Evolutionary conservation across 2,888 invertebrate genomes (phyloP), one percentile per base, ranked within the genome.

Genomic region (Hirtodrosophila cameraria): DNA sequence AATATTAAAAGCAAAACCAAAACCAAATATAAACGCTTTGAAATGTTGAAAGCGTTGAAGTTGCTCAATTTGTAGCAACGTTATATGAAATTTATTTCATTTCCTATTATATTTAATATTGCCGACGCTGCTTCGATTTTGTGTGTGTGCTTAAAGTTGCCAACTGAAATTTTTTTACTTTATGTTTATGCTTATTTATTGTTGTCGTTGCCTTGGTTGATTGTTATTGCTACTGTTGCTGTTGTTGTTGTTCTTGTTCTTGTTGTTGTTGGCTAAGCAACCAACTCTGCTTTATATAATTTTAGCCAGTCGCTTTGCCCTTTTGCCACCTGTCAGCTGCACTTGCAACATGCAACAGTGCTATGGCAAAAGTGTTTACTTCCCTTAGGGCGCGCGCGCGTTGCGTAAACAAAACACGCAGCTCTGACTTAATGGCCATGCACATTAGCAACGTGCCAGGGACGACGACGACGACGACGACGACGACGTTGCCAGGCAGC

Each of bases 381-480:
- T 23, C 33, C 57, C 16, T 15, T 20, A 30, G 42, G 46, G 48
- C 53, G 55, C 45, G 46, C 50, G 52, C 45, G 62, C 67, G 66
- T 86, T 84, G 78, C 73, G 82, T 86, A 82, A 82, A 82, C 87
- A 82, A 84, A 85, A 82, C 87, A 87, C 85, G 83, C 87, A 85
- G 74, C 70, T 23, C 73, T 59, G 68, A 75, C 79, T 79, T 83
- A 86, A 83, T 83, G 83, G 87, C 85, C 69, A 65, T 76, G 87
- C 74, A 85, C 83, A 83, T 83, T 83, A 83, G 83, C 82, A 82
- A 74, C 76, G 78, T 75, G 81, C 79, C 74, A 68, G 63, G 46
- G 62, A 35, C n/a, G n/a, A n/a, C n/a, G n/a, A n/a, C n/a, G n/a
- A n/a, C n/a, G n/a, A n/a, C n/a, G n/a, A n/a, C n/a, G n/a, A n/a